phyloP scores from a whole-genome alignment of 2,113 vertebrate genomes.

The Macrotis lagotis region DNA sequence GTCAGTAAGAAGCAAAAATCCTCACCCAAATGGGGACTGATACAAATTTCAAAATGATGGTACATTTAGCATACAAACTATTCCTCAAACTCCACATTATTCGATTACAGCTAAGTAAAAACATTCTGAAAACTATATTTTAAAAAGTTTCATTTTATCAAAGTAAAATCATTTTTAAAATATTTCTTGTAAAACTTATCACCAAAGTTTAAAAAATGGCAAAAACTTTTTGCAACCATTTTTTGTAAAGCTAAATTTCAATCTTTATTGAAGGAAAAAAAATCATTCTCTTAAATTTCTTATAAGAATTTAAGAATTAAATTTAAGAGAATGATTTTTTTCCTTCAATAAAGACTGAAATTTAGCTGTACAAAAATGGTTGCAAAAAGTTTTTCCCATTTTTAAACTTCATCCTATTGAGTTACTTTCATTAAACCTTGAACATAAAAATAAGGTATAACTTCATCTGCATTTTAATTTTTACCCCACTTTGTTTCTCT shows the following conservation, averaged over 20 bases:
- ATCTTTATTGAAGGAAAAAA: conserved; percentile 71
- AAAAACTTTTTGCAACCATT: conserved; percentile 71
- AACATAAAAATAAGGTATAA: conserved; percentile 36
- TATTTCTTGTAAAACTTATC: conserved; percentile 49
- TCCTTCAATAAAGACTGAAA: too few species aligned
- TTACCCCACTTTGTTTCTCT: conserved; percentile 15
- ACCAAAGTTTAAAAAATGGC: conserved; percentile 67
- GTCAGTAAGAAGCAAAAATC: conserved; percentile 68
- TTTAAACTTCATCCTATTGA: conserved; percentile 46
- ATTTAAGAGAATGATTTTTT: too few species aligned
- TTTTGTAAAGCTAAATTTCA: conserved; percentile 70
- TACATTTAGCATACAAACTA: conserved; percentile 74
- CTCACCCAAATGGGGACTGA: conserved; percentile 58
- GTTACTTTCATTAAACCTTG: conserved; percentile 10
- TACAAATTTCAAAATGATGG: conserved; percentile 69
- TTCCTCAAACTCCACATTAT: conserved; percentile 65
- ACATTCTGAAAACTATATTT: conserved; percentile 51
- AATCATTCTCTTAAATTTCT: conserved; percentile 61
- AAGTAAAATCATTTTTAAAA: conserved; percentile 72
- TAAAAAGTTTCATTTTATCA: conserved; percentile 58
- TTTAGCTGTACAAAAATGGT: too few species aligned
- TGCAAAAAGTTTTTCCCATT: too few species aligned
- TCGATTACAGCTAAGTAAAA: conserved; percentile 73
- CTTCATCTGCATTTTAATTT: neutral
- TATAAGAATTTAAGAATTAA: too few species aligned